phyloP scores from a whole-genome alignment of 30 jellyfish, hydroid and myxozoan species.

The Chrysaora quinquecirrha region DNA sequence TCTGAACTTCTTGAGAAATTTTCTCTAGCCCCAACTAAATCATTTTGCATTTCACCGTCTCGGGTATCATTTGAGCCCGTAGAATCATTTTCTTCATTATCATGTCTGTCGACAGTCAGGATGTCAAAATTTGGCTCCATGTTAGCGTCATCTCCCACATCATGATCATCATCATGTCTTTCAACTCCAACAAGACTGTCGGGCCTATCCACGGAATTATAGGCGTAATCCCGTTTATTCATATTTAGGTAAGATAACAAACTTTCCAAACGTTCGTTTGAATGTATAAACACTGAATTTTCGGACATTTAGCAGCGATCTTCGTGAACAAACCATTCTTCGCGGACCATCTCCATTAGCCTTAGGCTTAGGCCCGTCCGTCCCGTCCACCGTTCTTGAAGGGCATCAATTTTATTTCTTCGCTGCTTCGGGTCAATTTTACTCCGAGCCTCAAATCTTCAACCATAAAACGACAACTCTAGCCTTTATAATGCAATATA shows the following conservation, averaged over 20 bases:
- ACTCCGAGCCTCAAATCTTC: too few species aligned
- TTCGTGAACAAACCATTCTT: too few species aligned
- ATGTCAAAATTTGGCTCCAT: not conserved
- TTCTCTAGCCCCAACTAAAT: too few species aligned
- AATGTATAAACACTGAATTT: slow-evolving; percentile 16
- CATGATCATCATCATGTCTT: too few species aligned
- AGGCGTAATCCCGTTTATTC: not conserved
- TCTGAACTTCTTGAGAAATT: not conserved
- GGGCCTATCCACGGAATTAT: not conserved
- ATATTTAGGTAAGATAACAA: slow-evolving; percentile 14
- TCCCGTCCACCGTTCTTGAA: too few species aligned
- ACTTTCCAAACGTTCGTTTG: slow-evolving; percentile 27
- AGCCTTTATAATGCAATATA: too few species aligned
- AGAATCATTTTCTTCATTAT: not conserved
- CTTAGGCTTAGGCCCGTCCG: too few species aligned
- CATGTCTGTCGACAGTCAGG: not conserved
- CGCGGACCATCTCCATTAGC: too few species aligned
- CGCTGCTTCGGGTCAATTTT: too few species aligned
- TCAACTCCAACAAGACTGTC: too few species aligned
- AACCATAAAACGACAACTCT: too few species aligned
- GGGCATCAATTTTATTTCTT: too few species aligned
- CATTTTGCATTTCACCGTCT: not conserved
- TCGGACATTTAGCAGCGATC: not conserved
- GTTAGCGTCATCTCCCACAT: slow-evolving; percentile 18
- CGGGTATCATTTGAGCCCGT: not conserved